A percentile compares a stretch with the other conserved stretches of the same genome.
phyloP scores from a whole-genome alignment of 2,113 vertebrate species.

The Odontophorus gujanensis region DNA sequence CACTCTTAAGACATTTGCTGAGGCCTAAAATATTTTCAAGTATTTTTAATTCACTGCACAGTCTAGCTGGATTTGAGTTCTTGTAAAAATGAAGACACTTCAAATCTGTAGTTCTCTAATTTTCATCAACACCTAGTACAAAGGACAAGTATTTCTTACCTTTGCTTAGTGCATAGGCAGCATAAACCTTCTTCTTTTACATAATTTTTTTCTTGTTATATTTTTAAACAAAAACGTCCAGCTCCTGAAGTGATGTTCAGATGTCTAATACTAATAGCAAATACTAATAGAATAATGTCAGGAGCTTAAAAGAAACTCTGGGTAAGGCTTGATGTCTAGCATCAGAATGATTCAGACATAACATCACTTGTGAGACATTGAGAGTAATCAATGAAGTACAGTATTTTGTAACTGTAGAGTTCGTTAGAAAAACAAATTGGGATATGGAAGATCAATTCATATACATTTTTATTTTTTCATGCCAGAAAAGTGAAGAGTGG shows the following conservation, averaged over 20 bases:
- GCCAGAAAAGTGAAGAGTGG: neutral
- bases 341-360: neutral
- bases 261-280: neutral
- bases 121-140: neutral
- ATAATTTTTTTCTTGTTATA: neutral
- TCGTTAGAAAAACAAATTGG: neutral
- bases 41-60: neutral
- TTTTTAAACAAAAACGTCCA: neutral
- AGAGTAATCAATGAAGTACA: neutral
- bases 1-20: neutral
- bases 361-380: constrained; percentile 12
- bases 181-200: neutral
- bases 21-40: neutral
- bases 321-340: neutral
- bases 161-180: neutral
- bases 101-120: neutral
- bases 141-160: neutral
- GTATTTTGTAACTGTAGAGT: neutral
- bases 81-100: neutral
- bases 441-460: neutral
- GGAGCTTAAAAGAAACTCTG: neutral
- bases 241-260: neutral
- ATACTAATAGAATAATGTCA: neutral
- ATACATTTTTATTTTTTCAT: neutral
- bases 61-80: neutral